phyloP scores from a whole-genome alignment of 2,113 vertebrate species.

The Grus americana region DNA sequence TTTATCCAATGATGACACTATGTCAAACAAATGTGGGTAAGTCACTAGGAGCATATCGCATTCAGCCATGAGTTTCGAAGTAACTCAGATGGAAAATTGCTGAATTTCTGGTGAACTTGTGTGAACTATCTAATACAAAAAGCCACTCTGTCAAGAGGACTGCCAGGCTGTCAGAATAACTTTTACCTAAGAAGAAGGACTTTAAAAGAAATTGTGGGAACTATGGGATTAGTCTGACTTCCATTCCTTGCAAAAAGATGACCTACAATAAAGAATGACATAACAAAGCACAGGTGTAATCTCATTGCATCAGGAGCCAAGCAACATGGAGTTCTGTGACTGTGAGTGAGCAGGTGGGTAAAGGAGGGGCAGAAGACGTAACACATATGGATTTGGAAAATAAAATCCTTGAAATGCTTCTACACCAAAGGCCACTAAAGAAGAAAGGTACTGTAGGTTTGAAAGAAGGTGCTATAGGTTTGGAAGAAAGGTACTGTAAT shows the following conservation, averaged over 20 bases:
- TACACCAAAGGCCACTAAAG: not conserved
- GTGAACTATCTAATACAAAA: not conserved
- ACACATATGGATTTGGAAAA: not conserved
- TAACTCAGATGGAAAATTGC: not conserved
- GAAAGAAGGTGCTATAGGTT: not conserved
- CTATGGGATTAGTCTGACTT: not conserved
- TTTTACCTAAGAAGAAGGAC: not conserved
- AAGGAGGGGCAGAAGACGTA: not conserved
- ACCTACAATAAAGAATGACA: not conserved
- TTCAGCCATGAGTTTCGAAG: not conserved
- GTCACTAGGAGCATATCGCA: not conserved
- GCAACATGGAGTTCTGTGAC: not conserved
- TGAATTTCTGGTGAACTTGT: not conserved
- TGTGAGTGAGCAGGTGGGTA: not conserved
- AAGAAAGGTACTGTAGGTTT: not conserved
- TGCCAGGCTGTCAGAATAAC: not conserved
- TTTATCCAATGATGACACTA: not conserved
- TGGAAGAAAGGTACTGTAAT: not conserved
- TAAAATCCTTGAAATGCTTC: not conserved
- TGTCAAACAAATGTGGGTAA: not conserved
- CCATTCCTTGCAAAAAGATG: not conserved
- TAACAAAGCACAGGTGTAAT: not conserved
- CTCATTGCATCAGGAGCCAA: not conserved
- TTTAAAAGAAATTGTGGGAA: not conserved
- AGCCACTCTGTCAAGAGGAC: not conserved